Evolutionary conservation across 2,113 vertebrate genomes (phyloP).

Genomic region (Cyanoramphus novaezelandiae): DNA sequence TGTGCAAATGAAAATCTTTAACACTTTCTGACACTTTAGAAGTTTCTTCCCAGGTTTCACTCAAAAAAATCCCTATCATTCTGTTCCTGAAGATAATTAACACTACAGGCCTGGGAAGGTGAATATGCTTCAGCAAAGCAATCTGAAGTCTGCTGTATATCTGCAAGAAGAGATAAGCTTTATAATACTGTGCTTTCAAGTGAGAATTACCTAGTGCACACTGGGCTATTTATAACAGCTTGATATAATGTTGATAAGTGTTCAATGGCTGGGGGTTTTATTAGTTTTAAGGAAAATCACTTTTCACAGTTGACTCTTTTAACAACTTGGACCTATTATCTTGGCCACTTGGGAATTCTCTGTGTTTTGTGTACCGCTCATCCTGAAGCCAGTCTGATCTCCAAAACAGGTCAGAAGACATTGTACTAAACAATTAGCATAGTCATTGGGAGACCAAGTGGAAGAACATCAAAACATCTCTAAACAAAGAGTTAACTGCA

Average conservation of each 20-base stretch:
- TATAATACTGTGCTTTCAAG: neutral
- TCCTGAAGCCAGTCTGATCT: neutral
- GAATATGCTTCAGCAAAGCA: neutral
- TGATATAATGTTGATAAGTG: neutral
- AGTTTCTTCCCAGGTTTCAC: neutral
- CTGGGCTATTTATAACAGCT: neutral
- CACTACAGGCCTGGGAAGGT: neutral
- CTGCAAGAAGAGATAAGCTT: neutral
- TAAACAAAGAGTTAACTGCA: neutral
- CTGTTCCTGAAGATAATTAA: neutral
- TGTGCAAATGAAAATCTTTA: neutral
- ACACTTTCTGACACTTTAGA: neutral
- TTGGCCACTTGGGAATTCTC: neutral
- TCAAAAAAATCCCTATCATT: neutral
- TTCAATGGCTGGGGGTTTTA: neutral
- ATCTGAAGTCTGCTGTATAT: neutral
- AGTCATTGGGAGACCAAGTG: neutral
- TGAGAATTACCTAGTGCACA: neutral
- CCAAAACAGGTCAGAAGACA: neutral
- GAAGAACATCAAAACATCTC: neutral
- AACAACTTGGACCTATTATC: neutral
- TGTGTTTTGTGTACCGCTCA: neutral
- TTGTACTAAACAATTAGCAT: neutral
- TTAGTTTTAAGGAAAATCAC: neutral
- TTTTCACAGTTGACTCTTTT: neutral